Percentiles rank a stretch among this genome's conserved stretches.
phyloP scores from a whole-genome alignment of 2,888 invertebrate species.

The Caenorhabditis plicata region DNA sequence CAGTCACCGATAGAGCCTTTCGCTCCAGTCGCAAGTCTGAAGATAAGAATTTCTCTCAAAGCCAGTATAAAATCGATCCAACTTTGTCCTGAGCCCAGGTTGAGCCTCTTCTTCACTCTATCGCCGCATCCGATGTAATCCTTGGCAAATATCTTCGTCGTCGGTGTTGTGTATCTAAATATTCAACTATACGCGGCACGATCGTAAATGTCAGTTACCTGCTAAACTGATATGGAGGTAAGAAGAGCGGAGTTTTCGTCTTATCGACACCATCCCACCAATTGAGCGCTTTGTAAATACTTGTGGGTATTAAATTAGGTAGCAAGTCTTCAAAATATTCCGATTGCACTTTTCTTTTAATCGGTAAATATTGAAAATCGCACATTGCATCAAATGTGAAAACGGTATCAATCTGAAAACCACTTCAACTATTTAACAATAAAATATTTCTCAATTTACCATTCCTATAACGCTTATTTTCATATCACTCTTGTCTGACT shows the following conservation, averaged over 20 bases:
- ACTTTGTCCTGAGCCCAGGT: slow-evolving; percentile 57
- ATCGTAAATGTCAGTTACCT: too few species aligned
- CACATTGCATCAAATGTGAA: slow-evolving; percentile 70
- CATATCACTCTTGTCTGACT: slow-evolving; percentile 24
- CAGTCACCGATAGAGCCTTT: slow-evolving; percentile 56
- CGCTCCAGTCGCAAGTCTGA: slow-evolving; percentile 58
- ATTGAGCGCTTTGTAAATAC: slow-evolving; percentile 40
- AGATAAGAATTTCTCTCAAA: too few species aligned
- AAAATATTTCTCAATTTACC: slow-evolving; percentile 18
- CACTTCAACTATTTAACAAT: not conserved
- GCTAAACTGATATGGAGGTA: slow-evolving; percentile 62
- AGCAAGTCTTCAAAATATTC: slow-evolving; percentile 40
- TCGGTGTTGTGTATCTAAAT: slow-evolving; percentile 57
- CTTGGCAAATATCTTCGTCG: slow-evolving; percentile 47
- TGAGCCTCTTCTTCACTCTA: slow-evolving; percentile 31
- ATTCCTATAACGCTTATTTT: slow-evolving; percentile 42
- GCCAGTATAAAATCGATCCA: slow-evolving; percentile 1
- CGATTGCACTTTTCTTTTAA: slow-evolving; percentile 65
- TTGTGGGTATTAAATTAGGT: slow-evolving; percentile 51
- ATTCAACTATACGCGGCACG: too few species aligned
- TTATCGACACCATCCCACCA: slow-evolving; percentile 57
- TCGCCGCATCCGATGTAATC: slow-evolving; percentile 49
- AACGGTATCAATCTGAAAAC: slow-evolving; percentile 49
- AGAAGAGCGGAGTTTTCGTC: slow-evolving; percentile 44
- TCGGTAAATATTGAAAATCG: slow-evolving; percentile 89